Percentiles rank a stretch among this genome's conserved stretches.
Evolutionary conservation across 2,888 invertebrate species (phyloP).

Genomic region (Lycophotia porphyrea): DNA sequence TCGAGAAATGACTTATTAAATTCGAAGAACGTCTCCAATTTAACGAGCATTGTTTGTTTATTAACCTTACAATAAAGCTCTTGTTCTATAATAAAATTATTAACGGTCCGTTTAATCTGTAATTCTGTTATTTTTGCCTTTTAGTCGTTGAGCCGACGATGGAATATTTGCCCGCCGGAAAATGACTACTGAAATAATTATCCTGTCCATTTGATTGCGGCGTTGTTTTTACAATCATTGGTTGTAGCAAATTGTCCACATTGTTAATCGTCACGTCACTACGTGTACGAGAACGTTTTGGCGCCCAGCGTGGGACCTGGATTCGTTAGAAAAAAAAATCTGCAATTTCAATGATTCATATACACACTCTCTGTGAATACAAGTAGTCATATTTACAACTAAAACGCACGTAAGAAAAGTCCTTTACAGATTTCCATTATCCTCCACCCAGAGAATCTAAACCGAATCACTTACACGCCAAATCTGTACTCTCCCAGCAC

Average conservation of each 20-base stretch:
- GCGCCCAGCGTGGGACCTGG: conserved; percentile 34
- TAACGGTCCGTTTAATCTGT: conserved; percentile 13
- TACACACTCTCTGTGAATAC: background rate
- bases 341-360: background rate
- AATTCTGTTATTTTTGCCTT: background rate
- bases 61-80: conserved; percentile 24
- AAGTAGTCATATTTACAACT: background rate
- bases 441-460: background rate
- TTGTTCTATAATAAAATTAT: conserved; percentile 9
- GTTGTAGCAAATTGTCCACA: background rate
- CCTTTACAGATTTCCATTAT: background rate
- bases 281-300: conserved; percentile 8
- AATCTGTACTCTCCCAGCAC: conserved; percentile 12
- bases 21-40: conserved; percentile 18
- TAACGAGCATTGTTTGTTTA: conserved; percentile 29
- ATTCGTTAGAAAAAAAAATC: too few relatives aligned
- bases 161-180: background rate
- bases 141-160: background rate
- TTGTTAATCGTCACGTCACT: background rate
- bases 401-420: background rate
- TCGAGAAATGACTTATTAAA: conserved; percentile 32
- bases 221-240: background rate
- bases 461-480: background rate
- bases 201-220: background rate
- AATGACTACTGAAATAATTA: background rate